phyloP scores from a whole-genome alignment of 2,113 vertebrate genomes.

The Tylochromis polylepis region DNA sequence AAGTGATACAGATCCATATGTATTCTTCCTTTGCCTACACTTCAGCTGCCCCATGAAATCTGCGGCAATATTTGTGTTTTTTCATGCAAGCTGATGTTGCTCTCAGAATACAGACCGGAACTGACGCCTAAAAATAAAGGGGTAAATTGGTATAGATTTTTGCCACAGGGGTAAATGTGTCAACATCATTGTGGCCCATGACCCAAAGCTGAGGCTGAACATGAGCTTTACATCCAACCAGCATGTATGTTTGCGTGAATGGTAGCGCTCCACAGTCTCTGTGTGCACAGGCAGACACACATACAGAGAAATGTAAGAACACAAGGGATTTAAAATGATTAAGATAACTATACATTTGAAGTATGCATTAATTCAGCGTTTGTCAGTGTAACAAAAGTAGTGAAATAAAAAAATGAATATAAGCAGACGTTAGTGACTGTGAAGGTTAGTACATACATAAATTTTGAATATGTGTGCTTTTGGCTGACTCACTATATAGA shows the following conservation, averaged over 20 bases:
- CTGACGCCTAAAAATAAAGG: constrained; percentile 21
- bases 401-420: neutral
- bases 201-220: constrained; percentile 20
- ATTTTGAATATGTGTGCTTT: neutral
- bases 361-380: neutral
- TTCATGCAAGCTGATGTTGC: neutral
- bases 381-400: neutral
- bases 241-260: neutral
- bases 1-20: neutral
- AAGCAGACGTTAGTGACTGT: neutral
- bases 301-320: neutral
- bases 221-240: constrained; percentile 28
- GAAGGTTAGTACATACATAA: neutral
- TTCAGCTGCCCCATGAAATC: neutral
- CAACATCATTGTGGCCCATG: constrained; percentile 28
- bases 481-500: constrained; percentile 43
- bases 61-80: neutral
- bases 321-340: neutral
- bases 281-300: neutral
- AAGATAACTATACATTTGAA: neutral
- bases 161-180: constrained; percentile 8
- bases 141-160: constrained; percentile 50
- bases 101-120: neutral
- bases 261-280: neutral
- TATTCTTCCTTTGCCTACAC: neutral